phyloP scores from a whole-genome alignment of 2,113 vertebrate genomes.

The Herpailurus yagouaroundi region DNA sequence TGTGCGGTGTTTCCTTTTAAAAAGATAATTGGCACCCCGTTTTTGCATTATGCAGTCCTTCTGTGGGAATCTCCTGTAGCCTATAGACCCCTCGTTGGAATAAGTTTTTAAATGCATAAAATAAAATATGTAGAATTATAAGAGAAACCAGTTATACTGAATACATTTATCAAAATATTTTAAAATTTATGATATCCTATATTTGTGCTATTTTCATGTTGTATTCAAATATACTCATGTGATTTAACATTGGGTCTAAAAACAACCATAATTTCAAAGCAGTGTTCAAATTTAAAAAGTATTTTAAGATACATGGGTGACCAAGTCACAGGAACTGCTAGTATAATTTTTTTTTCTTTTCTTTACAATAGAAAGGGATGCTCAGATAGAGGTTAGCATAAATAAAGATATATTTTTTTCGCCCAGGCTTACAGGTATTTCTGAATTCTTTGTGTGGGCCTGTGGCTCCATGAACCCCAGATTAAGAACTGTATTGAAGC shows the following conservation, averaged over 20 bases:
- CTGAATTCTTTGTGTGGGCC: not conserved
- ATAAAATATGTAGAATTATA: not conserved
- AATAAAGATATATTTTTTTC: not conserved
- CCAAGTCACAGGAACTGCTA: not conserved
- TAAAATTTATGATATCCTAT: not conserved
- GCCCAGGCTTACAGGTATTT: not conserved
- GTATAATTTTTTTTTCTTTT: not conserved
- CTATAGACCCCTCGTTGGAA: not conserved
- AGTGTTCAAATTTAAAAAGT: not conserved
- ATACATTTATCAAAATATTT: slow-evolving; percentile 3
- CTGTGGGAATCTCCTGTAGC: not conserved
- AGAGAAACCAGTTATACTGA: not conserved
- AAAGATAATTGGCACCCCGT: not conserved
- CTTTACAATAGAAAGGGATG: not conserved
- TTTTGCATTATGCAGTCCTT: not conserved
- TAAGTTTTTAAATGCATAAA: not conserved
- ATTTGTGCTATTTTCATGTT: not conserved
- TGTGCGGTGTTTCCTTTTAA: not conserved
- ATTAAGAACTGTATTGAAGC: not conserved
- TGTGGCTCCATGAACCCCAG: not conserved
- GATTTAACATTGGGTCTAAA: not conserved
- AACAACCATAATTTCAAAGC: not conserved
- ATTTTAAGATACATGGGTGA: not conserved
- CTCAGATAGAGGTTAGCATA: not conserved
- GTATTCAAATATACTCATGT: not conserved